A percentile compares a stretch with the other conserved stretches of the same genome.
Conservation (phyloP, 1,140 invertebrate species). For the Plectrocnemia conspersa region DNA sequence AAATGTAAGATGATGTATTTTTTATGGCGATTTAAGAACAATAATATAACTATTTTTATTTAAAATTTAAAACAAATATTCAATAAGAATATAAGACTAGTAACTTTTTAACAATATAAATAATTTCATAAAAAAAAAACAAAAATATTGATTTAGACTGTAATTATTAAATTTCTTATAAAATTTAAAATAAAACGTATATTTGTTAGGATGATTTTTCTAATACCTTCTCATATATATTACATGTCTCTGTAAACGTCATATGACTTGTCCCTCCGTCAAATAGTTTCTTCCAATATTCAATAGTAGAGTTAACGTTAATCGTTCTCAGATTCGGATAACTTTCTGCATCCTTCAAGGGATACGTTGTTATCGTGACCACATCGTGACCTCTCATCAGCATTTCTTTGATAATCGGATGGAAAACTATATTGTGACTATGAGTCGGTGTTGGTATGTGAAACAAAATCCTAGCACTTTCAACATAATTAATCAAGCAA, state of each 20-base stretch:
- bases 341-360: slow-evolving; percentile 29
- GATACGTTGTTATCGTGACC: slow-evolving; percentile 41
- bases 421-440: slow-evolving; percentile 49
- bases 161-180: too few relatives aligned
- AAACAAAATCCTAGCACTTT: slow-evolving; percentile 41
- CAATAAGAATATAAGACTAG: too few relatives aligned
- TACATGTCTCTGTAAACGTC: neutral
- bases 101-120: too few relatives aligned
- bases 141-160: too few relatives aligned
- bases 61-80: too few relatives aligned
- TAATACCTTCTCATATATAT: neutral
- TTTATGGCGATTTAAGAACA: too few relatives aligned
- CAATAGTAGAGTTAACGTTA: slow-evolving; percentile 11
- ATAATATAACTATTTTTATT: too few relatives aligned
- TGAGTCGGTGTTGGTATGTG: slow-evolving; percentile 41
- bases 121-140: too few relatives aligned
- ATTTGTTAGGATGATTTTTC: too few relatives aligned
- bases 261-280: neutral
- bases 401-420: slow-evolving; percentile 38
- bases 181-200: too few relatives aligned
- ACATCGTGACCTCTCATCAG: slow-evolving; percentile 46
- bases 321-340: slow-evolving; percentile 29
- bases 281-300: slow-evolving; percentile 7
- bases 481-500: too few relatives aligned
- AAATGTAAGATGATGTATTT: too few relatives aligned